A percentile compares a stretch with the other conserved stretches of the same genome.
phyloP scores from a whole-genome alignment of 2,888 invertebrate genomes.

The Cryptus viduatorius region DNA sequence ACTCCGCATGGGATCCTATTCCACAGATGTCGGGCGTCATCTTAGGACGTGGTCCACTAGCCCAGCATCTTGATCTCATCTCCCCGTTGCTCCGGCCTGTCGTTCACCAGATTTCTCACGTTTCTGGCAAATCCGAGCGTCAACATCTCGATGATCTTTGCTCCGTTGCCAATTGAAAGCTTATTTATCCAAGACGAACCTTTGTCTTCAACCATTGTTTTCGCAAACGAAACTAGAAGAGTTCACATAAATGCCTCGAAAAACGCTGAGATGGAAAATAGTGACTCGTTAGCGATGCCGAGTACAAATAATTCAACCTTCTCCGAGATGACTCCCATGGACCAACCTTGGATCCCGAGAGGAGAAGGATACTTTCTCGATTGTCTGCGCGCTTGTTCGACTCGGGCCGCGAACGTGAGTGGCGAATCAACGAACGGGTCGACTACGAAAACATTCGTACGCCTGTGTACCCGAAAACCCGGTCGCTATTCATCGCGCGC shows the following conservation, averaged over 20 bases:
- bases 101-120: neutral
- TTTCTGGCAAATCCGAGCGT: neutral
- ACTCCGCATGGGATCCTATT: conserved; percentile 67
- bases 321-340: conserved; percentile 58
- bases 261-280: conserved; percentile 1
- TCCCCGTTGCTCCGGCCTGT: conserved; percentile 22
- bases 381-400: conserved; percentile 68
- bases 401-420: conserved; percentile 78
- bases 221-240: neutral
- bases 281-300: neutral
- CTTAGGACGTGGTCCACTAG: conserved; percentile 70
- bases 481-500: neutral
- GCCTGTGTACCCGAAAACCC: conserved; percentile 16
- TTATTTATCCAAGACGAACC: neutral
- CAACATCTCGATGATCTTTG: conserved; percentile 40
- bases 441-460: conserved; percentile 70
- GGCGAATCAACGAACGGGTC: conserved; percentile 77
- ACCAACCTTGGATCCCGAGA: conserved; percentile 23
- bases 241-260: neutral
- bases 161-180: no score
- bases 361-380: conserved; percentile 63
- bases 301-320: conserved; percentile 3
- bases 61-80: conserved; percentile 71
- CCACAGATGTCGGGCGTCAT: conserved; percentile 73
- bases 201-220: neutral